Evolutionary conservation across 2,113 vertebrate genomes (phyloP), one percentile per base, ranked within the genome.

Genomic region (Myotis lucifugus): DNA sequence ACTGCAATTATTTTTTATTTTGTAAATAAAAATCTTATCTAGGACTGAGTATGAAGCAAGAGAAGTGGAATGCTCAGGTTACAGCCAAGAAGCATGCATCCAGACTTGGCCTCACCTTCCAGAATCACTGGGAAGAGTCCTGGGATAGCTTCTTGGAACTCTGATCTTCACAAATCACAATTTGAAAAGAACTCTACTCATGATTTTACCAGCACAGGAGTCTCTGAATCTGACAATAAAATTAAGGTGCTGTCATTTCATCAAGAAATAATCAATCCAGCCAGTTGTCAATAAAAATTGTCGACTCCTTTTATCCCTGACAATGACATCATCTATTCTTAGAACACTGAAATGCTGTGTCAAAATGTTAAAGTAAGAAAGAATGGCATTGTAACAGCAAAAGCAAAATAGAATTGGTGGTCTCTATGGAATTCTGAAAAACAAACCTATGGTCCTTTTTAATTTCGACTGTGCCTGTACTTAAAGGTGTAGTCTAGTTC

Each of bases 1-100:
- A 18, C 6, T 85, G 25, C 32, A 64, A 40, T 67, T 66, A 52
- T 42, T 48, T 77, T 83, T 70, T 86, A 82, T 76, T 94, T 95
- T 86, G 81, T 69, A 67, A 64, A 18, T 59, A 14, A 85, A 85
- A 77, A 48, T 93, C n/a, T 79, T 73, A 74, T 42, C n/a, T 89
- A 56, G 48, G 81, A 18, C 29, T 7, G 12, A 74, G 70, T 40
- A 61, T 64, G 74, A 91, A 93, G 70, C 48, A 78, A 27, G 23
- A 61, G 64, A 82, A 61, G 64, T 78, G 15, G 64, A 77, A 92
- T 52, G 12, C 11, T 29, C 17, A 29, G 5, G 17, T 29, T 61
- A 32, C 19, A 88, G n/a, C 37, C 78, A 21, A 54, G 52, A 11
- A 82, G 37, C 34, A 23, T 82, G n/a, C 27, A 10, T 37, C 18